Percentiles rank a stretch among this genome's conserved stretches.
Evolutionary conservation across 2,888 invertebrate genomes (phyloP).

Genomic region (Trichogramma dendrolimi): DNA sequence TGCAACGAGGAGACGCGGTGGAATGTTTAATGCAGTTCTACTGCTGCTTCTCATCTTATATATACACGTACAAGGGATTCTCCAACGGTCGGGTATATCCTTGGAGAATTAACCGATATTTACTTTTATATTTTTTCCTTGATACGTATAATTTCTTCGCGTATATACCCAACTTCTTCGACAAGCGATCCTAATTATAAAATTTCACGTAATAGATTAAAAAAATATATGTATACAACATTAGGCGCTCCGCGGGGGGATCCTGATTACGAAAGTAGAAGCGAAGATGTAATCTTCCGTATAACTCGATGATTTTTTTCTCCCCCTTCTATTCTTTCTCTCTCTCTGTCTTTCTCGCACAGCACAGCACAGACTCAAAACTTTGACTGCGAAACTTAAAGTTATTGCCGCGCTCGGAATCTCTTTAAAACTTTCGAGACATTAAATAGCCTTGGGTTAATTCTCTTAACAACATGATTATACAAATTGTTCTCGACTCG

Average conservation of each 20-base stretch:
- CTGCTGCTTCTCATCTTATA: no score
- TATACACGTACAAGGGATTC: no score
- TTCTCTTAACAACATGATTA: conserved; percentile 12
- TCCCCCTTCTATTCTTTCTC: conserved; percentile 15
- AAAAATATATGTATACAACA: no score
- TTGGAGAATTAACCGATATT: neutral
- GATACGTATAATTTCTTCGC: no score
- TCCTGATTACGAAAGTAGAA: no score
- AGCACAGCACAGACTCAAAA: no score
- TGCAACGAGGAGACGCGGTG: neutral
- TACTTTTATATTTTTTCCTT: no score
- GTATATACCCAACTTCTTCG: no score
- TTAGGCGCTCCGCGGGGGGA: no score
- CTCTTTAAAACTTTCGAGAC: conserved; percentile 9
- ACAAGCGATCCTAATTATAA: no score
- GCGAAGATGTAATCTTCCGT: no score
- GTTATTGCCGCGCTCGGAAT: conserved; percentile 13
- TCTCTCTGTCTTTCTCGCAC: conserved; percentile 17
- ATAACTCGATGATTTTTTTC: conserved; percentile 5
- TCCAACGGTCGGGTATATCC: neutral
- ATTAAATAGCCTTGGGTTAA: conserved; percentile 9
- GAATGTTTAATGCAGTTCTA: neutral
- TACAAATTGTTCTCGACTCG: neutral
- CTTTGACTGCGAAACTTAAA: neutral
- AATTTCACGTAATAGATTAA: no score